Base-by-base conservation (phyloP, 2,888 invertebrate genomes). In the Caenorhabditis japonica region DNA sequence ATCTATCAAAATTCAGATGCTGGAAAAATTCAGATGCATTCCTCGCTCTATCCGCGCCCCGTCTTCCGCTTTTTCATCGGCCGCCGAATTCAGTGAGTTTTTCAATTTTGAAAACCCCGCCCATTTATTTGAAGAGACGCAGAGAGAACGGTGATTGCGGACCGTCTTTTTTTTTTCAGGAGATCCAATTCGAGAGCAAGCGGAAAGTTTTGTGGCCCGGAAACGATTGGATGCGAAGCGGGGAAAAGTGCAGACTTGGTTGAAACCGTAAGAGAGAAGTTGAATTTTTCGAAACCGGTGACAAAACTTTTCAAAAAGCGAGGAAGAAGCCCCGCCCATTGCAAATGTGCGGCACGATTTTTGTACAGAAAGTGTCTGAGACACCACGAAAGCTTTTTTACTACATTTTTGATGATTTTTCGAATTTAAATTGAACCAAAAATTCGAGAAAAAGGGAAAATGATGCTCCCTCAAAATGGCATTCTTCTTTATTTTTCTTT, bases 221-320 rank as follows among this genome's bases (percentile, higher is more conserved):
- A 49, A 39, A 36, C 39, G 59, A 17, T 21, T 23, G n/a, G 44
- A 56, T 10, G 27, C 53, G 30, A 62, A 75, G n/a, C 56, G 49
- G n/a, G 81, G 81, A 43, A 56, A 64, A 44, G 80, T 73, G 55
- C 80, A 81, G 58, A 74, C 76, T 64, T 84, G 84, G 84, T 79
- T 64, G 34, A 72, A 75, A 49, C 84, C 84, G 84, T 84, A 56
- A 58, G 82, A 62, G 30, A 30, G 10, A 30, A 30, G 10, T 30
- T 30, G 30, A 30, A 30, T 30, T 30, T 10, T 30, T 7, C 30
- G 7, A 30, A 30, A 17, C 13, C 7, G 7, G 12, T 41, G 4
- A n/a, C 12, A 47, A 47, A 15, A 30, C 23, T 23, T n/a, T n/a
- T n/a, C n/a, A n/a, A n/a, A n/a, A n/a, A n/a, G n/a, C n/a, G n/a